Conservation (phyloP, 1,140 invertebrate genomes). For the Anoplophora glabripennis region DNA sequence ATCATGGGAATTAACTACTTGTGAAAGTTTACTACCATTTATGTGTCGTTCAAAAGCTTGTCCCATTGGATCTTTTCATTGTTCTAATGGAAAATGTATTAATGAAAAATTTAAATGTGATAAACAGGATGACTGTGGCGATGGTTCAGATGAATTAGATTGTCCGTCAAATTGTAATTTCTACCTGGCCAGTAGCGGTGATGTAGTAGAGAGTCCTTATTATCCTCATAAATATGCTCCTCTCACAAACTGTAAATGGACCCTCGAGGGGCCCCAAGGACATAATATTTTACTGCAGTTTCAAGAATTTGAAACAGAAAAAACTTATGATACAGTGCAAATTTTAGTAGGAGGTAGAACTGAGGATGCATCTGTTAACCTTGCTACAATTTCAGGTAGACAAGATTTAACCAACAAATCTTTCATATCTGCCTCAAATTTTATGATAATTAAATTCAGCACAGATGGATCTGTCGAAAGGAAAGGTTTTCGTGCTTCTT, state of each 20-base stretch:
- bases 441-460: conserved; percentile 97
- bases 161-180: conserved; percentile 85
- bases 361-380: conserved; percentile 87
- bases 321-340: conserved; percentile 93
- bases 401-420: conserved; percentile 77
- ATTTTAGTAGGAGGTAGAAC: conserved; percentile 92
- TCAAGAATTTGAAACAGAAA: conserved; percentile 96
- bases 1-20: conserved; percentile 90
- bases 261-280: conserved; percentile 91
- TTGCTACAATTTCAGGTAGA: conserved; percentile 89
- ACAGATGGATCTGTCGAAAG: conserved; percentile 91
- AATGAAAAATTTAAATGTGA: conserved; percentile 88
- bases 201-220: conserved; percentile 90
- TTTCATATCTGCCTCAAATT: conserved; percentile 93
- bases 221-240: conserved; percentile 90
- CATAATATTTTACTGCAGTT: conserved; percentile 90
- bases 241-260: conserved; percentile 94
- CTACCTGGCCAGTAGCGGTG: conserved; percentile 91
- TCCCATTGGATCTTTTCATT: conserved; percentile 86
- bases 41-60: conserved; percentile 91
- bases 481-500: conserved; percentile 89
- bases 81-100: conserved; percentile 88
- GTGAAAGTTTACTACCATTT: conserved; percentile 90
- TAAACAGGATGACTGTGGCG: conserved; percentile 90
- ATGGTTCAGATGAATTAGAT: conserved; percentile 87